Evolutionary conservation across 2,113 vertebrate species (phyloP).

Genomic region (Gymnogyps californianus): DNA sequence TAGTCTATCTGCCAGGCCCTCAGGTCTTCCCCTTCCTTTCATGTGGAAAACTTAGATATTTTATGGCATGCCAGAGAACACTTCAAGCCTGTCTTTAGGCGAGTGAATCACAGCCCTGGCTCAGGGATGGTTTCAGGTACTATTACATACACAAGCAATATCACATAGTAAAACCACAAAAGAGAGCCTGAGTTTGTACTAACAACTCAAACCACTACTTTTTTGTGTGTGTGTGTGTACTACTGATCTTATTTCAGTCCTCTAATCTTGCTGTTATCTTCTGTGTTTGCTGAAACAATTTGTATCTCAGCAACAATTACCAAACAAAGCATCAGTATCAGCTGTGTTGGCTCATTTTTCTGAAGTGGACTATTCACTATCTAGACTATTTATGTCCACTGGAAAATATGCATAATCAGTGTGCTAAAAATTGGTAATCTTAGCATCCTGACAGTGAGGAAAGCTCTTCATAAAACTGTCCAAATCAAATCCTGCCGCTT

Average conservation of each 20-base stretch:
- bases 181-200: not conserved
- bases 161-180: not conserved
- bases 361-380: not conserved
- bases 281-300: slow-evolving; percentile 35
- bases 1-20: not conserved
- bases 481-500: slow-evolving; percentile 8
- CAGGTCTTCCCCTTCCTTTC: not conserved
- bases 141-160: not conserved
- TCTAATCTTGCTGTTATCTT: slow-evolving; percentile 35
- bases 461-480: not conserved
- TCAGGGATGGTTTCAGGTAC: not conserved
- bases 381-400: slow-evolving; percentile 19
- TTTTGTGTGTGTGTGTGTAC: not conserved
- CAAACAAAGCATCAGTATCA: slow-evolving; percentile 50
- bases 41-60: not conserved
- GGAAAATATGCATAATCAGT: slow-evolving; percentile 44
- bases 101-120: not conserved
- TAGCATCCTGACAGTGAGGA: not conserved
- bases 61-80: not conserved
- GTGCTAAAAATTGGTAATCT: slow-evolving; percentile 8
- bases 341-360: slow-evolving; percentile 50
- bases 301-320: slow-evolving; percentile 57
- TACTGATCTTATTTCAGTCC: not conserved
- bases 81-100: not conserved
- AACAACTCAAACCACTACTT: not conserved